A percentile compares a stretch with the other conserved stretches of the same genome.
phyloP scores from a whole-genome alignment of 2,797 vertebrate species.

The Spatula versicolor region DNA sequence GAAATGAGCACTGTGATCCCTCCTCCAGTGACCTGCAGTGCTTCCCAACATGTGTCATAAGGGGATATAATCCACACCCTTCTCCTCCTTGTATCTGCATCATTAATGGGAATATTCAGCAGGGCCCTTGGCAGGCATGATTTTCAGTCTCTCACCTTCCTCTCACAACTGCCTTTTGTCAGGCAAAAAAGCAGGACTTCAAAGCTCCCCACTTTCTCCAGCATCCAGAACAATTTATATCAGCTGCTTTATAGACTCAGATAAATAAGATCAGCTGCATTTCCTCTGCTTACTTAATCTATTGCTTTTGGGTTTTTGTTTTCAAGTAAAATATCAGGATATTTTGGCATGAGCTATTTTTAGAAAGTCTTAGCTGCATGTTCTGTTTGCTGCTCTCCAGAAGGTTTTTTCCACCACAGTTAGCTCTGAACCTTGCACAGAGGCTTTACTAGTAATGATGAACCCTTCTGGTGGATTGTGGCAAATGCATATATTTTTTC shows the following conservation, averaged over 20 bases:
- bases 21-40: background rate
- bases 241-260: background rate
- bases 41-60: background rate
- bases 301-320: background rate
- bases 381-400: background rate
- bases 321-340: background rate
- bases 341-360: background rate
- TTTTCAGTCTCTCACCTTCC: background rate
- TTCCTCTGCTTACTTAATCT: background rate
- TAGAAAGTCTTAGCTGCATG: background rate
- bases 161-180: background rate
- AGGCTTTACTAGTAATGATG: background rate
- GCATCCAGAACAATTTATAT: background rate
- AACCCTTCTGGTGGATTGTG: background rate
- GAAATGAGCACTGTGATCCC: fast-evolving
- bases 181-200: constrained; percentile 1
- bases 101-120: background rate
- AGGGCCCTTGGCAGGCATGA: background rate
- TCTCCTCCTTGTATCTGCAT: background rate
- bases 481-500: background rate
- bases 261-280: background rate
- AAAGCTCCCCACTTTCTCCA: background rate
- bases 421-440: background rate
- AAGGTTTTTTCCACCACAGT: background rate
- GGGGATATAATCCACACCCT: background rate